Percentiles rank a stretch among this genome's conserved stretches.
Evolutionary conservation across 2,888 invertebrate genomes (phyloP).

Genomic region (Pammene aurita): DNA sequence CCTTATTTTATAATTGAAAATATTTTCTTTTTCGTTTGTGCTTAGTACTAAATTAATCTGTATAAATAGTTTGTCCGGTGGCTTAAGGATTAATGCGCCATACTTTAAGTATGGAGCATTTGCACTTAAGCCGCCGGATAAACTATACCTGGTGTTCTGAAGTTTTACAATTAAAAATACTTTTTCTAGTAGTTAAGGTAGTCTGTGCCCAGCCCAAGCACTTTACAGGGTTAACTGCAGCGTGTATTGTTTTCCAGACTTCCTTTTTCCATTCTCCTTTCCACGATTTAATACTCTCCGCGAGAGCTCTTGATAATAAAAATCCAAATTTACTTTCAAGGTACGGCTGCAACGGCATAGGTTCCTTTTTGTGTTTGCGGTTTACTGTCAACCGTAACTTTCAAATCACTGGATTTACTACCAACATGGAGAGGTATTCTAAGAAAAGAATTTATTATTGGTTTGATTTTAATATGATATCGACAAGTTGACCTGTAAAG

Average conservation of each 20-base stretch:
- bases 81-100: too few relatives aligned
- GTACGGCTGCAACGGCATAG: slow-evolving; percentile 18
- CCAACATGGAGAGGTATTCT: background rate
- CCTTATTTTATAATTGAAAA: too few relatives aligned
- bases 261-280: slow-evolving; percentile 43
- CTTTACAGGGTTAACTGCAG: slow-evolving; percentile 45
- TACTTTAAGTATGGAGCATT: too few relatives aligned
- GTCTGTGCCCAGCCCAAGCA: slow-evolving; percentile 13
- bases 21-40: too few relatives aligned
- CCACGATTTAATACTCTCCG: slow-evolving; percentile 34
- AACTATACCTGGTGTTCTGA: too few relatives aligned
- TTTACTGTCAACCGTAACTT: slow-evolving; percentile 35
- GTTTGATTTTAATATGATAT: too few relatives aligned
- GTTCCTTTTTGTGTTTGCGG: slow-evolving; percentile 16
- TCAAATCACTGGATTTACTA: slow-evolving; percentile 25
- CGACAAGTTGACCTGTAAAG: too few relatives aligned
- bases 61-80: too few relatives aligned
- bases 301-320: slow-evolving; percentile 34
- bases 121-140: too few relatives aligned
- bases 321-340: slow-evolving; percentile 29
- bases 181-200: too few relatives aligned
- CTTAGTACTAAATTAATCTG: too few relatives aligned
- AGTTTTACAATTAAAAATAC: too few relatives aligned
- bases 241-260: slow-evolving; percentile 46
- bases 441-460: background rate